Percentiles rank a stretch among this genome's conserved stretches.
Conservation (phyloP, 2,113 vertebrate genomes). For the Apodemus speciosus region DNA sequence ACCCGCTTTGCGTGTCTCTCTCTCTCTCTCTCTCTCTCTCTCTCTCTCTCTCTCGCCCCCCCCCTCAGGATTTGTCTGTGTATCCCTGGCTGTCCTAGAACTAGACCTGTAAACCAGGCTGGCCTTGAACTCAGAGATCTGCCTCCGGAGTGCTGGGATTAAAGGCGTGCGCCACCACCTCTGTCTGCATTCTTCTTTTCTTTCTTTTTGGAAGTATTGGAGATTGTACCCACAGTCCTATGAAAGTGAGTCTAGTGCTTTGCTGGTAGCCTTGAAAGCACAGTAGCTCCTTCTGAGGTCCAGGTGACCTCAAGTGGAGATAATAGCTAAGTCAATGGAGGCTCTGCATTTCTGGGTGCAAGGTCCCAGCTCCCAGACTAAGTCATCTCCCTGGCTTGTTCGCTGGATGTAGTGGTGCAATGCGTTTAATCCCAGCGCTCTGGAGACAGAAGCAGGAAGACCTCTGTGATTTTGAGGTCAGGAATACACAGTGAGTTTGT, state of each 20-base stretch:
- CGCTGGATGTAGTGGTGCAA: not conserved
- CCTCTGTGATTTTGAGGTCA: not conserved
- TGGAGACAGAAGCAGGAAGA: not conserved
- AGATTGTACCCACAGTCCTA: not conserved
- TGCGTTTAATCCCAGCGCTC: not conserved
- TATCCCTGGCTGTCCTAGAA: not conserved
- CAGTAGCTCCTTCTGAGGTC: not conserved
- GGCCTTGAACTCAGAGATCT: not conserved
- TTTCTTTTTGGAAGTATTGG: not conserved
- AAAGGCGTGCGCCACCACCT: not conserved
- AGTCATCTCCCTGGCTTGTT: not conserved
- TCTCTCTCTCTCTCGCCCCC: rapidly evolving
- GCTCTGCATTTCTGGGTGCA: not conserved
- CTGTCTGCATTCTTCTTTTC: not conserved
- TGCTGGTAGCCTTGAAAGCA: not conserved
- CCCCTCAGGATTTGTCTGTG: not conserved
- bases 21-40: no score
- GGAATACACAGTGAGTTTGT: not conserved
- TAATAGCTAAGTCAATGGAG: not conserved
- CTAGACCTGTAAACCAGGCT: not conserved
- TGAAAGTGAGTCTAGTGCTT: not conserved
- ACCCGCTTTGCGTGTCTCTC: no score
- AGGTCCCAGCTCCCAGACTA: not conserved
- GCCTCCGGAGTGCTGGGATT: not conserved
- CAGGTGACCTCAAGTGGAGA: not conserved